Evolutionary conservation across 2,113 vertebrate species (phyloP), one percentile per base, ranked within the genome.

Genomic region (Phrynosoma platyrhinos): DNA sequence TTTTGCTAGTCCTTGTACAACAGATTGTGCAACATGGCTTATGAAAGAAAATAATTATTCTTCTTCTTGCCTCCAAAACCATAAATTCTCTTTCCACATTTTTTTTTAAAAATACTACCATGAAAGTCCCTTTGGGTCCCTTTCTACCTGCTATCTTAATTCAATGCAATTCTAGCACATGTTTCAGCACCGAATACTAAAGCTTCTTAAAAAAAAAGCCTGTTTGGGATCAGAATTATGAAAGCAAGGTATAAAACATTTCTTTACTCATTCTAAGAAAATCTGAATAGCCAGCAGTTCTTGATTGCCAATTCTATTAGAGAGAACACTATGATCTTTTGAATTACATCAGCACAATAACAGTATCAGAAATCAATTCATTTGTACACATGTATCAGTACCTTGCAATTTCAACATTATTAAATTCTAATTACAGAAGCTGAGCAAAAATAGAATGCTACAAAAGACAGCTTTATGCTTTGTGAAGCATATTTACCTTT

Each of bases 401-500:
- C 16, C 64, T 86, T 14, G 18, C 55, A 79, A 20, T 32, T 83
- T 40, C 14, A 85, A 68, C n/a, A 86, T 69, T 86, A 68, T 75
- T 32, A 87, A 64, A 23, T 72, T 83, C 52, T 88, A 75, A 32
- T 76, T 82, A 52, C 20, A 79, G 13, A 66, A 76, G 36, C 14
- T 42, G 21, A 68, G 36, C 25, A 87, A 87, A 62, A 80, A 27
- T 21, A 68, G 66, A 68, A 68, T 27, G 9, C 23, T 71, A 47
- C 47, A 55, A 14, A 82, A 21, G 21, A 66, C 4, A 32, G 12
- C 21, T 74, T 42, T 74, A 64, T n/a, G 36, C 87, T 76, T 74
- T 82, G 84, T 64, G 32, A 79, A 80, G 32, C 62, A 83, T 55
- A 87, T 94, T 94, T 93, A 99, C 99, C 98, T 99, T 99, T 52